phyloP scores from a whole-genome alignment of 2,113 vertebrate genomes.

The Alethe diademata region DNA sequence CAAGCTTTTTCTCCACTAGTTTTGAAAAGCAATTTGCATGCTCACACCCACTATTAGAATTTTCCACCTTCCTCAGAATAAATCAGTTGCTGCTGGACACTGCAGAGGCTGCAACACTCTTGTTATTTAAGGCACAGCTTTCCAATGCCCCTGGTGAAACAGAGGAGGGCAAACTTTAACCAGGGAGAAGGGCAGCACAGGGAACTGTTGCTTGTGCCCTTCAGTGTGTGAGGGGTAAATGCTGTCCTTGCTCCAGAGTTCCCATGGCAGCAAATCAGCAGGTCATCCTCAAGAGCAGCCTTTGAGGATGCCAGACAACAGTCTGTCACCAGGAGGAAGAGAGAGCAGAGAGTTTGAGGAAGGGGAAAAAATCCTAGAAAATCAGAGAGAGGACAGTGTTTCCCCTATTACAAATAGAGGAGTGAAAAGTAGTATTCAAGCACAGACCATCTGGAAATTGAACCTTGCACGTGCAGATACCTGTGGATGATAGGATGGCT shows the following conservation, averaged over 20 bases:
- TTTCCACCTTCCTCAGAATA: background rate
- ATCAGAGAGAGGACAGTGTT: background rate
- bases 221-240: background rate
- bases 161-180: constrained; percentile 7
- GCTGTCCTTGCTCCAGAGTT: background rate
- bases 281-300: constrained; percentile 40
- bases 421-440: background rate
- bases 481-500: background rate
- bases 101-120: background rate
- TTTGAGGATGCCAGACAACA: constrained; percentile 24
- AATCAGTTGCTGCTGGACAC: background rate
- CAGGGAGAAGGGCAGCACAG: fast-evolving
- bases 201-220: constrained; percentile 1
- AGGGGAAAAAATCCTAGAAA: background rate
- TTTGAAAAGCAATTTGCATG: constrained; percentile 21
- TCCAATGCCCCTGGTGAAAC: background rate
- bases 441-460: background rate
- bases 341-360: background rate
- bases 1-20: constrained; percentile 13
- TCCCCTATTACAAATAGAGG: background rate
- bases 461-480: background rate
- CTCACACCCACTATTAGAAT: background rate
- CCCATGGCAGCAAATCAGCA: constrained; percentile 59
- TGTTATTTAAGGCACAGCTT: background rate
- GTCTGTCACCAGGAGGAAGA: background rate